Evolutionary conservation across 2,797 vertebrate genomes (phyloP).

Genomic region (Cheirogaleus major): DNA sequence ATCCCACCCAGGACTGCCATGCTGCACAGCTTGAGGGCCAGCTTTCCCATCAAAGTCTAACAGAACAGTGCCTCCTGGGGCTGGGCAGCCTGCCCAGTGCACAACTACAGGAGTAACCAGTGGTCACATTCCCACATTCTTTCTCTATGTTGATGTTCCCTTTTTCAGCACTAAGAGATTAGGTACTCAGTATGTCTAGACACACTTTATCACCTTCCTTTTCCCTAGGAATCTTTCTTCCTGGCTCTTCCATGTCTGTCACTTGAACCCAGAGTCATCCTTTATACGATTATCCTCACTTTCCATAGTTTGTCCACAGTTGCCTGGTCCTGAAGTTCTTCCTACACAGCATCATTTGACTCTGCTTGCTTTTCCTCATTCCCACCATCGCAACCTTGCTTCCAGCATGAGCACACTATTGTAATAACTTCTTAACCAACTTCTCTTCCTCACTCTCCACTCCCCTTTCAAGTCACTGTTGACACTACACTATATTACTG

Average conservation of each 20-base stretch:
- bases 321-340: not conserved
- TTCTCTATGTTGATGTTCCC: not conserved
- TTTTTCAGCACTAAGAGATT: not conserved
- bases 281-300: not conserved
- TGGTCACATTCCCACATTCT: accelerated
- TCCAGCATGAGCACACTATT: not conserved
- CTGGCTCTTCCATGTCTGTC: not conserved
- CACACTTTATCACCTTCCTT: not conserved
- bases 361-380: not conserved
- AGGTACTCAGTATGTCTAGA: too few species aligned
- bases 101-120: not conserved
- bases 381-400: not conserved
- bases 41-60: not conserved
- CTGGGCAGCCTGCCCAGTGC: too few species aligned
- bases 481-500: not conserved
- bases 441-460: not conserved
- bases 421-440: not conserved
- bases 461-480: not conserved
- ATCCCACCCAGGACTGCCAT: accelerated
- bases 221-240: too few species aligned
- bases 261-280: not conserved
- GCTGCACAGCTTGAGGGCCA: accelerated
- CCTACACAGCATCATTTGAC: not conserved
- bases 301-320: accelerated
- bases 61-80: not conserved